These are phyloP conservation scores for Trichonephila clavata DNA, from an alignment of 1,140 invertebrate genomes.

Conservation along the genomic window DNA sequence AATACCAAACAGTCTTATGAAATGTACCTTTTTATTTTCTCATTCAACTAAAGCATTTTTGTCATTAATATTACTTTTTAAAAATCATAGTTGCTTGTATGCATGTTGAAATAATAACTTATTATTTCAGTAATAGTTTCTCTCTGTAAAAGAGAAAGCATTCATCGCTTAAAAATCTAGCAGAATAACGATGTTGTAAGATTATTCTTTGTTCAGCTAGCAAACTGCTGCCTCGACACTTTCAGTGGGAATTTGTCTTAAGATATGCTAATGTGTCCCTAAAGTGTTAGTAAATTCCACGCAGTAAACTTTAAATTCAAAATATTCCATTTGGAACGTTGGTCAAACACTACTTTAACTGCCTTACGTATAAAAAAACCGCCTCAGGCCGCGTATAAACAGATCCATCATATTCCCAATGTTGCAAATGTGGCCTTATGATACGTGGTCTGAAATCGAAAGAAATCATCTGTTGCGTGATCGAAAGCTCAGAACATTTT, in stretches of 20 bases:
- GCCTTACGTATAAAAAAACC: background rate
- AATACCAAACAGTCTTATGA: too few species aligned
- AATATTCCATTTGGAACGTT: background rate
- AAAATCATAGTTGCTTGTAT: too few species aligned
- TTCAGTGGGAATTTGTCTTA: background rate
- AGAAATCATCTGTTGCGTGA: constrained; percentile 11
- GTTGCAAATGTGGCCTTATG: constrained; percentile 1
- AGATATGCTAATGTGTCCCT: constrained; percentile 29
- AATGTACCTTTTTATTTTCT: too few species aligned
- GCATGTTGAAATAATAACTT: too few species aligned
- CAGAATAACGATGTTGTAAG: background rate
- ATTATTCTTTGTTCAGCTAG: background rate
- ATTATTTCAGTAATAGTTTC: too few species aligned
- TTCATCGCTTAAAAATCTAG: too few species aligned
- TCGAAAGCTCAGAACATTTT: background rate
- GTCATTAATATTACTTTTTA: too few species aligned
- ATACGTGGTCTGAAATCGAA: constrained; percentile 6
- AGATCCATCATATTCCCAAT: constrained; percentile 17
- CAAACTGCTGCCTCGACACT: background rate
- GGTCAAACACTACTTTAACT: background rate
- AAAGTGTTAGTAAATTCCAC: background rate
- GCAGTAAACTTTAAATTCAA: background rate
- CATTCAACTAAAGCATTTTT: too few species aligned
- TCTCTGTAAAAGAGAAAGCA: too few species aligned
- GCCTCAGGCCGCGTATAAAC: background rate